These are phyloP conservation scores for Alcis repandata DNA, from an alignment of 2,888 invertebrate species.

Conservation along the genomic window DNA sequence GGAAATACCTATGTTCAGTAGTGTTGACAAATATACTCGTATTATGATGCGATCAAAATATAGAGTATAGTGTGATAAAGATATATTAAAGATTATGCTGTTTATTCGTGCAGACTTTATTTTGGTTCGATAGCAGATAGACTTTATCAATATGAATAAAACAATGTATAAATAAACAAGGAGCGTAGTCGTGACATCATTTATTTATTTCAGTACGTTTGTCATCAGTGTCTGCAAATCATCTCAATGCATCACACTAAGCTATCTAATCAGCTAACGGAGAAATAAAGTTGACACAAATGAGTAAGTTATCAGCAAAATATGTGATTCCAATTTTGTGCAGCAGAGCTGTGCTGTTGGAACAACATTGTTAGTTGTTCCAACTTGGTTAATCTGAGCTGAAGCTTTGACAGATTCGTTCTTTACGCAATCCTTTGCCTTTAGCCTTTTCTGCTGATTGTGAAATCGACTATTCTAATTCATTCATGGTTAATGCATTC, in stretches of 20 bases:
- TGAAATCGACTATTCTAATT: conserved; percentile 25
- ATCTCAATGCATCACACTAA: not conserved
- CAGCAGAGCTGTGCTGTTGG: too few relatives aligned
- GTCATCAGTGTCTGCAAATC: conserved; percentile 1
- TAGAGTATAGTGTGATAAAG: too few relatives aligned
- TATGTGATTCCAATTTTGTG: too few relatives aligned
- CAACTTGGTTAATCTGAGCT: too few relatives aligned
- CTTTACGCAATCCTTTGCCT: not conserved
- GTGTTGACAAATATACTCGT: too few relatives aligned
- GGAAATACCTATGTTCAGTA: too few relatives aligned
- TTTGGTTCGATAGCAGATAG: not conserved
- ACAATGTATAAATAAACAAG: not conserved
- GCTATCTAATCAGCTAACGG: conserved; percentile 4
- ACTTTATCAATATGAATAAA: conserved; percentile 4
- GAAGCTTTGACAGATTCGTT: not conserved
- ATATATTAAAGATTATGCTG: too few relatives aligned
- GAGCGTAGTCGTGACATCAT: not conserved
- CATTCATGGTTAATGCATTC: conserved; percentile 28
- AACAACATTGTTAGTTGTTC: too few relatives aligned
- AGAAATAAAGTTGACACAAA: too few relatives aligned
- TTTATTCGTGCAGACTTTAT: not conserved
- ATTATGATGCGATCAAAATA: too few relatives aligned
- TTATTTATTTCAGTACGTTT: not conserved
- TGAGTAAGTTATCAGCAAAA: too few relatives aligned
- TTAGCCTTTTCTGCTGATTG: conserved; percentile 1